Conservation (phyloP, 2,113 vertebrate species). For the Microcebus tavaratra region DNA sequence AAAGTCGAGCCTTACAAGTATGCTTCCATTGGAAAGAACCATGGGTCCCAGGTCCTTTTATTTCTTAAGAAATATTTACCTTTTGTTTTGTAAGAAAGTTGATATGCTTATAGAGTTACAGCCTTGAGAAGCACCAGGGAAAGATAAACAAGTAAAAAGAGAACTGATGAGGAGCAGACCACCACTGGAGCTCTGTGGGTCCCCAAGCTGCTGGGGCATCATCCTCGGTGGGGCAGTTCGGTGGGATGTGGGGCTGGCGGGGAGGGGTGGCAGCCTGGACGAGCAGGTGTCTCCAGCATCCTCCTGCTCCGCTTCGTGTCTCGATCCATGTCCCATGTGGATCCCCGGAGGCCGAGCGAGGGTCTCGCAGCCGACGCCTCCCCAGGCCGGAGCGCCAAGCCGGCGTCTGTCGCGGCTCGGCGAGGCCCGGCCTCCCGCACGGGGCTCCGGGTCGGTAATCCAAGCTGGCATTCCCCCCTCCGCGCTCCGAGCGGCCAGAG, state of each 20-base stretch:
- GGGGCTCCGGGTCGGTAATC: constrained; percentile 8
- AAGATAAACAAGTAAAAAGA: neutral
- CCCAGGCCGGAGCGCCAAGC: neutral
- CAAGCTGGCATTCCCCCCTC: neutral
- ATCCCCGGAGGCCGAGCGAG: neutral
- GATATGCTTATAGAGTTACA: neutral
- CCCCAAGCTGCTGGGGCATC: neutral
- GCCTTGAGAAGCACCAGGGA: neutral
- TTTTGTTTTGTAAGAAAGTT: neutral
- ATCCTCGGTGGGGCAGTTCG: neutral
- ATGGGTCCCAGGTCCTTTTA: neutral
- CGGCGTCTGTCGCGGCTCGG: neutral
- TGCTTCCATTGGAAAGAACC: neutral
- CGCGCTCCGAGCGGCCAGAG: neutral
- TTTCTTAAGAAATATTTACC: neutral
- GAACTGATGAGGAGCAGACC: neutral
- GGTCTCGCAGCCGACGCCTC: neutral
- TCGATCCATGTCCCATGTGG: neutral
- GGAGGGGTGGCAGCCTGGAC: neutral
- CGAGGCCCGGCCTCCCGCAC: neutral
- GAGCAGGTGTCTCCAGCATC: accelerated
- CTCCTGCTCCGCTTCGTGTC: neutral
- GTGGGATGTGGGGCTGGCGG: neutral
- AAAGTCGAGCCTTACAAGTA: neutral
- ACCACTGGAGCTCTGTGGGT: neutral